Evolutionary conservation across 1,140 invertebrate species (phyloP).

Genomic region (Parapsyche elsis): DNA sequence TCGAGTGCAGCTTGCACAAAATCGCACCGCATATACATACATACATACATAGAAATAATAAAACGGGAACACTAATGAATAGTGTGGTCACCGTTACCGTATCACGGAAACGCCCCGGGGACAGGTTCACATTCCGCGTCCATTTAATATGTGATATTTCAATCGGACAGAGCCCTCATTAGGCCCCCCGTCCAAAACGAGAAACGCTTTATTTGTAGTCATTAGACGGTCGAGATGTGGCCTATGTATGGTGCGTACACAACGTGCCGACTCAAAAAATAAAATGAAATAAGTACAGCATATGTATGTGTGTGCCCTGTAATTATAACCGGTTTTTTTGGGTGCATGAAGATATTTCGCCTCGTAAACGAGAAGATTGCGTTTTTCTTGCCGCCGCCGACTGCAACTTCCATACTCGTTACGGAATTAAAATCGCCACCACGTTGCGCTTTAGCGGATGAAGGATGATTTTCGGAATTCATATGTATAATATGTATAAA

Average conservation of each 20-base stretch:
- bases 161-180: slow-evolving; percentile 34
- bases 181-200: not conserved
- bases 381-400: not conserved
- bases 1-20: not conserved
- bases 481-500: too few species aligned
- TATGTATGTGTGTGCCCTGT: not conserved
- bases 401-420: too few species aligned
- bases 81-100: not conserved
- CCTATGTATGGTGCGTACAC: not conserved
- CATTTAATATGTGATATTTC: slow-evolving; percentile 44
- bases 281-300: too few species aligned
- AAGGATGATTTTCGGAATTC: too few species aligned
- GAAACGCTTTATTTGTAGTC: slow-evolving; percentile 39
- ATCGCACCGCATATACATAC: not conserved
- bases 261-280: not conserved
- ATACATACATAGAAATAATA: too few species aligned
- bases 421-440: too few species aligned
- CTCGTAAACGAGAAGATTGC: slow-evolving; percentile 22
- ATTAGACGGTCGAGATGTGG: slow-evolving; percentile 14
- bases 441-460: too few species aligned
- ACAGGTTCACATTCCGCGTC: slow-evolving; percentile 29
- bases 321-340: slow-evolving; percentile 11
- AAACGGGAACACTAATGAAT: not conserved
- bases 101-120: slow-evolving; percentile 5
- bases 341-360: slow-evolving; percentile 11